Conservation (phyloP, 2,797 vertebrate species). For the Anabas testudineus region DNA sequence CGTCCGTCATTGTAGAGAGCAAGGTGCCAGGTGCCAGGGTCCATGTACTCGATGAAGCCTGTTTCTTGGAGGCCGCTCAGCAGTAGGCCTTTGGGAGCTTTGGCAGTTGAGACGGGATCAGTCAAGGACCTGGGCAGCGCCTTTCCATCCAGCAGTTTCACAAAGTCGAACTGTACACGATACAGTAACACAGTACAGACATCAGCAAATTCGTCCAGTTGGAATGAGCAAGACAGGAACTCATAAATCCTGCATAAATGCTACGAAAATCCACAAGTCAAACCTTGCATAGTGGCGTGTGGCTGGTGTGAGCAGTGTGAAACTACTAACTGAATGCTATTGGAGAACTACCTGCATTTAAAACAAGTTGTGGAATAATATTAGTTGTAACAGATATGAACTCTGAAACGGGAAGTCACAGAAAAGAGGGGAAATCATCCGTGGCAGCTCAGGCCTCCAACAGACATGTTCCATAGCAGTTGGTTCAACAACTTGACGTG, state of each 20-base stretch:
- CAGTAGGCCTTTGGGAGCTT: conserved; percentile 90
- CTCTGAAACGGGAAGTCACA: conserved; percentile 24
- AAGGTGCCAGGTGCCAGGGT: conserved; percentile 95
- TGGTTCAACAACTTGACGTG: conserved; percentile 40
- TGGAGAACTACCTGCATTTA: conserved; percentile 30
- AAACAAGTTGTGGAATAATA: conserved; percentile 6
- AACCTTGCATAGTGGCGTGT: conserved; percentile 25
- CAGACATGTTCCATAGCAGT: conserved; percentile 22
- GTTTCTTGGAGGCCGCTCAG: conserved; percentile 93
- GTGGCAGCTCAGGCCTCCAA: conserved; percentile 25
- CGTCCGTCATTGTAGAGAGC: conserved; percentile 97
- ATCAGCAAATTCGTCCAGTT: conserved; percentile 14
- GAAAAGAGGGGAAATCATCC: conserved; percentile 13
- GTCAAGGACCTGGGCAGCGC: conserved; percentile 91
- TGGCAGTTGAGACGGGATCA: conserved; percentile 85
- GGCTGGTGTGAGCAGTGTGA: conserved; percentile 32
- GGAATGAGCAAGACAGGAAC: conserved; percentile 7
- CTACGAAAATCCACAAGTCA: conserved; percentile 3
- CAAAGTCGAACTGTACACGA: conserved; percentile 92
- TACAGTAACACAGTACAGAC: conserved; percentile 33
- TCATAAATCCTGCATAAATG: conserved; percentile 35
- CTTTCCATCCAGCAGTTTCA: conserved; percentile 96
- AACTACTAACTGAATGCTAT: conserved; percentile 25
- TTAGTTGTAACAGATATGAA: conserved; percentile 31
- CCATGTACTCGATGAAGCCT: conserved; percentile 97